phyloP scores from a whole-genome alignment of 1,140 invertebrate species.

The Ips typographus region DNA sequence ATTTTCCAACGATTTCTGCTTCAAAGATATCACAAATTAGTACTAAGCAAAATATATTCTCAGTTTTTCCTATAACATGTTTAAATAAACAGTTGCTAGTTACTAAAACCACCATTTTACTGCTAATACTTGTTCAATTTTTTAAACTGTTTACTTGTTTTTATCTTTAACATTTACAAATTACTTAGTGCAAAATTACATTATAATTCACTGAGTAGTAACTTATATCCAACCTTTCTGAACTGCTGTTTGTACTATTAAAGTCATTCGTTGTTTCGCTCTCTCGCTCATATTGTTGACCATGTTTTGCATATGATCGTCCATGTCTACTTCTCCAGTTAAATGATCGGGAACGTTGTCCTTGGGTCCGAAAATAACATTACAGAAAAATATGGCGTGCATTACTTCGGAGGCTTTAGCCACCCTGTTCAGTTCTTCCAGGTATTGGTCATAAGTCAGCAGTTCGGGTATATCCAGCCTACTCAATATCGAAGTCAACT shows the following conservation, averaged over 20 bases:
- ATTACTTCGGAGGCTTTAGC: background rate
- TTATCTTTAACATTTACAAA: too few relatives aligned
- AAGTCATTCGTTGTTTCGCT: conserved; percentile 6
- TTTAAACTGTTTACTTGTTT: too few relatives aligned
- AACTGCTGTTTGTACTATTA: background rate
- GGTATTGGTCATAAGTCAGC: background rate
- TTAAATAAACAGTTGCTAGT: too few relatives aligned
- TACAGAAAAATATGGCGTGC: background rate
- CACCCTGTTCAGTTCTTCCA: conserved; percentile 2
- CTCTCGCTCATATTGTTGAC: background rate
- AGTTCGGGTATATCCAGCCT: background rate
- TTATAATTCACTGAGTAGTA: too few relatives aligned
- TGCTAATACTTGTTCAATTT: too few relatives aligned
- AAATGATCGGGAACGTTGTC: background rate
- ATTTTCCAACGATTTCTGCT: too few relatives aligned
- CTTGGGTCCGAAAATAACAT: conserved; percentile 10
- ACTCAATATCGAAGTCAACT: background rate
- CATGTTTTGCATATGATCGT: conserved; percentile 2
- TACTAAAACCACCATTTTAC: too few relatives aligned
- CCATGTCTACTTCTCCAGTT: background rate
- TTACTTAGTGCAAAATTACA: too few relatives aligned
- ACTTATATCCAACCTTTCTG: conserved; percentile 9
- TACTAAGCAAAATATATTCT: too few relatives aligned
- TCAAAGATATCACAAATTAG: too few relatives aligned
- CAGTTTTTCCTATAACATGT: too few relatives aligned